Evolutionary conservation across 2,888 invertebrate species (phyloP).

Genomic region (Melinaea menophilus): DNA sequence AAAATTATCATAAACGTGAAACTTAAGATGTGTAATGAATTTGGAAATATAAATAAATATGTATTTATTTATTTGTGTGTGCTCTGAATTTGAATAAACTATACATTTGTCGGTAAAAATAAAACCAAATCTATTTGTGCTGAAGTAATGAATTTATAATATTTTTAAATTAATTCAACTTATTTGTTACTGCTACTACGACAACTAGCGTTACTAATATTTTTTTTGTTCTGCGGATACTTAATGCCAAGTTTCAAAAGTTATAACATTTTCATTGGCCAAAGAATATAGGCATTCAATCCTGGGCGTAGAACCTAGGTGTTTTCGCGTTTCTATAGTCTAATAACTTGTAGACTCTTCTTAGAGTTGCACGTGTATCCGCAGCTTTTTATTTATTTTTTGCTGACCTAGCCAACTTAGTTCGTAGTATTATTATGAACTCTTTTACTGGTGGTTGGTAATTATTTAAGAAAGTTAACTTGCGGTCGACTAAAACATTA

Average conservation of each 20-base stretch:
- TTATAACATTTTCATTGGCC: too few relatives aligned
- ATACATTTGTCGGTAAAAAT: too few relatives aligned
- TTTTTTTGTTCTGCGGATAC: constrained; percentile 6
- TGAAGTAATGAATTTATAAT: not conserved
- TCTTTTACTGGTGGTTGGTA: not conserved
- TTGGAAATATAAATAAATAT: too few relatives aligned
- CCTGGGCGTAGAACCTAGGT: not conserved
- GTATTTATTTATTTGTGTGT: too few relatives aligned
- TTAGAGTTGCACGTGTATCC: not conserved
- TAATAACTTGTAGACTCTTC: not conserved
- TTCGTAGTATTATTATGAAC: not conserved
- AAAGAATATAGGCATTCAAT: too few relatives aligned
- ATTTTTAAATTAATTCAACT: not conserved
- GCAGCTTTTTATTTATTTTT: constrained; percentile 1
- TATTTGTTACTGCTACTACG: not conserved
- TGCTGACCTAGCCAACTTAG: not conserved
- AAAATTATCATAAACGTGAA: too few relatives aligned
- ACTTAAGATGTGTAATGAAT: too few relatives aligned
- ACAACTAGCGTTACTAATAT: constrained; percentile 1
- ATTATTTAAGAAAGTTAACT: not conserved
- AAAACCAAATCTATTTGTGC: not conserved
- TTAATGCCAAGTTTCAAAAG: too few relatives aligned
- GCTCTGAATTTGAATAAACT: too few relatives aligned
- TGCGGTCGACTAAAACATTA: too few relatives aligned
- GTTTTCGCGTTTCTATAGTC: not conserved